Conservation (phyloP, 2,888 invertebrate species). For the Timema podura region DNA sequence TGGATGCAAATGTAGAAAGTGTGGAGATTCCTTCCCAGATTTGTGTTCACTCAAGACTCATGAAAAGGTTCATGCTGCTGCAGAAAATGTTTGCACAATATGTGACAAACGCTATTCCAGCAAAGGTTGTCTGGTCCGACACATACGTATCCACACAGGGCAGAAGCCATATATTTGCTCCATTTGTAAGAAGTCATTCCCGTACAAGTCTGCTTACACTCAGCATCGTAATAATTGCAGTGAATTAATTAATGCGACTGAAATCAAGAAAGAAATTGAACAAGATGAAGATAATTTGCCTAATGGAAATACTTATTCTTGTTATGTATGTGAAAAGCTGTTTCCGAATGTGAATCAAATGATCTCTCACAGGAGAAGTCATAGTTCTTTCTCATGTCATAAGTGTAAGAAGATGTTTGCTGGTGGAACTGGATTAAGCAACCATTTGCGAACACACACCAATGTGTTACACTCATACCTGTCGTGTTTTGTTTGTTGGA, state of each 20-base stretch:
- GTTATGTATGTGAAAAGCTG: conserved; percentile 20
- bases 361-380: conserved; percentile 17
- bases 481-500: conserved; percentile 22
- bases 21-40: conserved; percentile 12
- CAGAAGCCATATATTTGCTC: conserved; percentile 16
- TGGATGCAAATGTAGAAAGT: conserved; percentile 1
- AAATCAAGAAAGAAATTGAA: conserved; percentile 4
- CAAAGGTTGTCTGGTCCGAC: conserved; percentile 40
- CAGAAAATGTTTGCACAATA: conserved; percentile 33
- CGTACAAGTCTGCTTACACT: conserved; percentile 15
- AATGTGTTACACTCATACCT: conserved; percentile 13
- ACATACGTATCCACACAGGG: conserved; percentile 33
- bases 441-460: conserved; percentile 24
- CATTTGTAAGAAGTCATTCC: conserved; percentile 16
- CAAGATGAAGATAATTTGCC: neutral
- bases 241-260: neutral
- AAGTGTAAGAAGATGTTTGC: conserved; percentile 22
- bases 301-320: conserved; percentile 16
- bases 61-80: conserved; percentile 11
- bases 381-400: conserved; percentile 17
- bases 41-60: conserved; percentile 8
- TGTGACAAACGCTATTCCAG: conserved; percentile 56
- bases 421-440: conserved; percentile 23
- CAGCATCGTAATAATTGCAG: conserved; percentile 15
- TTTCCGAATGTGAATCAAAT: conserved; percentile 17